Conservation (phyloP, 2,797 vertebrate genomes). For the Tauraco hartlaubi region DNA sequence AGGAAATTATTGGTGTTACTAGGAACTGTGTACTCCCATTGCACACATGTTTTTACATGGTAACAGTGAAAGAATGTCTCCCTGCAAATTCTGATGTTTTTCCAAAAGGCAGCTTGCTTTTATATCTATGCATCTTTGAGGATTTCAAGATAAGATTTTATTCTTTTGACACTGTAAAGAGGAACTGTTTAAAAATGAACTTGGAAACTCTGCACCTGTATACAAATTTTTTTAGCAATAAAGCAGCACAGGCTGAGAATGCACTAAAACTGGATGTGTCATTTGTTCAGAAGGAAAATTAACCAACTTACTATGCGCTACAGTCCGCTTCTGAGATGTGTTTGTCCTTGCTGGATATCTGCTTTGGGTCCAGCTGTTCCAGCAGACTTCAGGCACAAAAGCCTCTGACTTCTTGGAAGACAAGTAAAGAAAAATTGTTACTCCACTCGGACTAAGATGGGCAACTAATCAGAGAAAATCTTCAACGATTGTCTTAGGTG, state of each 20-base stretch:
- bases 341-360: background rate
- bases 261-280: slow-evolving; percentile 74
- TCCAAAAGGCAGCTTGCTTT: slow-evolving; percentile 82
- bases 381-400: background rate
- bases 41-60: slow-evolving; percentile 21
- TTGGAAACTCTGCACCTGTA: slow-evolving; percentile 83
- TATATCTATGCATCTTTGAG: slow-evolving; percentile 85
- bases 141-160: slow-evolving; percentile 76
- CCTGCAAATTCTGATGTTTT: slow-evolving; percentile 74
- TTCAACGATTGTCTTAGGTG: background rate
- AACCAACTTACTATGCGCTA: background rate
- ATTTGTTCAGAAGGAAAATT: slow-evolving; percentile 45
- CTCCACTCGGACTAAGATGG: background rate
- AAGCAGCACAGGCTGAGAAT: slow-evolving; percentile 85
- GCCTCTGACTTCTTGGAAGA: background rate
- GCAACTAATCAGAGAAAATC: background rate
- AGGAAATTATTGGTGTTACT: background rate
- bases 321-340: background rate
- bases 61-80: slow-evolving; percentile 66
- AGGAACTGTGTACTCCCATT: slow-evolving; percentile 18
- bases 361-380: background rate
- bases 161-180: slow-evolving; percentile 80
- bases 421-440: background rate
- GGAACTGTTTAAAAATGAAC: slow-evolving; percentile 78
- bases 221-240: slow-evolving; percentile 83